Conservation (phyloP, 1,140 invertebrate species). For the Drosophila kikkawai region DNA sequence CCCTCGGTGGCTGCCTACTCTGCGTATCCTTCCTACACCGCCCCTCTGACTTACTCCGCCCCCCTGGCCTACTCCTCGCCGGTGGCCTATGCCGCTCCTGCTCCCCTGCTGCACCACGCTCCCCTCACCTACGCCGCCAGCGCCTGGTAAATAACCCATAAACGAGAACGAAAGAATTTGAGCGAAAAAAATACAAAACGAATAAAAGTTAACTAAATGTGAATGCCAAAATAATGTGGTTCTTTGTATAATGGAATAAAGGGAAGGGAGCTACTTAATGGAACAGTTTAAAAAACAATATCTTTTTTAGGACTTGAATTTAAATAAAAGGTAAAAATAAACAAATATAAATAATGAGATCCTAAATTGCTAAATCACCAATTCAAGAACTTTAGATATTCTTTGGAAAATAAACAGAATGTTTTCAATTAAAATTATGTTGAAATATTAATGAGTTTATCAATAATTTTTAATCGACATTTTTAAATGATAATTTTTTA, state of each 20-base stretch:
- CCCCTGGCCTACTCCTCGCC: constrained; percentile 52
- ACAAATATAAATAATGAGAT: background rate
- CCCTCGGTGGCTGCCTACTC: constrained; percentile 35
- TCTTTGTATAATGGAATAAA: background rate
- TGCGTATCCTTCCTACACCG: constrained; percentile 35
- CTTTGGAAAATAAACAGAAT: background rate
- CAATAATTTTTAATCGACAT: too few relatives aligned
- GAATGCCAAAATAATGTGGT: constrained; percentile 20
- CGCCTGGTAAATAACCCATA: constrained; percentile 57
- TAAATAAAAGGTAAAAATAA: background rate
- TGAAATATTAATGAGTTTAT: too few relatives aligned
- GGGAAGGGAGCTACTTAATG: constrained; percentile 3
- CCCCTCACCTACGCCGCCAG: constrained; percentile 67
- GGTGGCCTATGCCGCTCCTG: constrained; percentile 33
- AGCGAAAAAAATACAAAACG: constrained; percentile 16
- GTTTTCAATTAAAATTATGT: too few relatives aligned
- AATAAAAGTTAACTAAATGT: constrained; percentile 43
- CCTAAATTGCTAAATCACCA: background rate
- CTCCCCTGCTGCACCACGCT: constrained; percentile 55
- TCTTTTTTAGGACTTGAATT: background rate
- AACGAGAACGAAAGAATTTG: constrained; percentile 71
- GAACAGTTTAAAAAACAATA: background rate
- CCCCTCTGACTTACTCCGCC: constrained; percentile 48
- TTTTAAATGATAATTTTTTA: too few relatives aligned
- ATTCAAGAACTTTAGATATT: background rate